phyloP scores from a whole-genome alignment of 1,140 invertebrate species.

The Ceratina calcarata region DNA sequence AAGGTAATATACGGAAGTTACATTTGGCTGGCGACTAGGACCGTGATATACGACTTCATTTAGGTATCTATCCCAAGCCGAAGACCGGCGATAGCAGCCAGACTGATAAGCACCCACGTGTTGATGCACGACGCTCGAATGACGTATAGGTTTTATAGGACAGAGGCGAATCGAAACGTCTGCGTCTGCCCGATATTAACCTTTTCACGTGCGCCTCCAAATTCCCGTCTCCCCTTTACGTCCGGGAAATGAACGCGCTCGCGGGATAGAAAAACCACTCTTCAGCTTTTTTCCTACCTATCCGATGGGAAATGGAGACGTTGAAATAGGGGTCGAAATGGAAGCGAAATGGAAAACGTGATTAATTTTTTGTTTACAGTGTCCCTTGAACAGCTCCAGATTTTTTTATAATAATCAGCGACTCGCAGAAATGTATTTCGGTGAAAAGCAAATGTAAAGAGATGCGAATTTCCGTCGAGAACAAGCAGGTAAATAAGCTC shows the following conservation, averaged over 20 bases:
- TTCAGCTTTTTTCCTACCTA: not conserved
- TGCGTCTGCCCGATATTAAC: conserved; percentile 45
- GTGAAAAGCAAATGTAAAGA: too few species aligned
- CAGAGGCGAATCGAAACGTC: conserved; percentile 16
- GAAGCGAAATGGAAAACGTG: not conserved
- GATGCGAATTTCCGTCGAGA: not conserved
- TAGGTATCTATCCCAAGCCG: not conserved
- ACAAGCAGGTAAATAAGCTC: not conserved
- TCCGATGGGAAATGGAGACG: not conserved
- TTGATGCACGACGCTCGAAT: conserved; percentile 46
- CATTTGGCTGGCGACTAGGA: conserved; percentile 6
- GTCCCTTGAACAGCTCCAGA: not conserved
- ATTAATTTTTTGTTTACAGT: not conserved
- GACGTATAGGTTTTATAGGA: conserved; percentile 39
- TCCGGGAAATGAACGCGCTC: conserved; percentile 5
- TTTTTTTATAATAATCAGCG: not conserved
- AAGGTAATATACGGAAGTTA: conserved; percentile 17
- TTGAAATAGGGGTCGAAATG: not conserved
- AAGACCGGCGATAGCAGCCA: conserved; percentile 24
- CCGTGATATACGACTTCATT: conserved; percentile 11
- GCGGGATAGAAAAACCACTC: not conserved
- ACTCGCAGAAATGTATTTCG: not conserved
- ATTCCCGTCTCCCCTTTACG: conserved; percentile 4
- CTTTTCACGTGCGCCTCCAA: conserved; percentile 19
- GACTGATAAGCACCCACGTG: conserved; percentile 46